A percentile compares a stretch with the other conserved stretches of the same genome.
Conservation (phyloP, 2,888 invertebrate genomes). For the Sphecodes monilicornis region DNA sequence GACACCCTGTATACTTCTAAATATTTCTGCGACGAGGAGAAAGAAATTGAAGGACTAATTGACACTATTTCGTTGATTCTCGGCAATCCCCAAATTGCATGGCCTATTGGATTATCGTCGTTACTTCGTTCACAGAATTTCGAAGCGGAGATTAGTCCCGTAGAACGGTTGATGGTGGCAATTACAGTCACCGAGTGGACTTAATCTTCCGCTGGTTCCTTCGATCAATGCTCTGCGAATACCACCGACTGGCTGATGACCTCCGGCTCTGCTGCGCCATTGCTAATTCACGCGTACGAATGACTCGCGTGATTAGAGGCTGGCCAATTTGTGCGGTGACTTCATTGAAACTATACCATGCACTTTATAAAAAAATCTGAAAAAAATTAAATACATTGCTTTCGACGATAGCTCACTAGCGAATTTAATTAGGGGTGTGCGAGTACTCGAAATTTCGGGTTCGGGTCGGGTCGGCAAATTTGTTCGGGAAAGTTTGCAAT, state of each 20-base stretch:
- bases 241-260: slow-evolving; percentile 15
- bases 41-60: slow-evolving; percentile 41
- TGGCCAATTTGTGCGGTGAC: not conserved
- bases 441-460: too few relatives aligned
- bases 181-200: slow-evolving; percentile 57
- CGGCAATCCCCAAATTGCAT: slow-evolving; percentile 53
- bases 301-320: not conserved
- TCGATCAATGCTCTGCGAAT: slow-evolving; percentile 13
- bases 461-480: too few relatives aligned
- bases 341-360: not conserved
- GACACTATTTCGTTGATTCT: slow-evolving; percentile 27
- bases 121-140: slow-evolving; percentile 68
- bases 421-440: too few relatives aligned
- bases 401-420: too few relatives aligned
- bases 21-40: not conserved
- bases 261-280: not conserved
- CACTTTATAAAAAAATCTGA: not conserved
- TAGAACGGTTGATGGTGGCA: slow-evolving; percentile 53
- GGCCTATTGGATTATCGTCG: slow-evolving; percentile 61
- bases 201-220: slow-evolving; percentile 40
- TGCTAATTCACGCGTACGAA: not conserved
- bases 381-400: too few relatives aligned
- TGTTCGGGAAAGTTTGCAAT: too few relatives aligned
- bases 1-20: too few relatives aligned
- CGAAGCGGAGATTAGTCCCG: slow-evolving; percentile 75